These are phyloP conservation scores for Palythoa grandiflora DNA, from an alignment of 92 coral and sea anemone genomes.

Conservation along the genomic window DNA sequence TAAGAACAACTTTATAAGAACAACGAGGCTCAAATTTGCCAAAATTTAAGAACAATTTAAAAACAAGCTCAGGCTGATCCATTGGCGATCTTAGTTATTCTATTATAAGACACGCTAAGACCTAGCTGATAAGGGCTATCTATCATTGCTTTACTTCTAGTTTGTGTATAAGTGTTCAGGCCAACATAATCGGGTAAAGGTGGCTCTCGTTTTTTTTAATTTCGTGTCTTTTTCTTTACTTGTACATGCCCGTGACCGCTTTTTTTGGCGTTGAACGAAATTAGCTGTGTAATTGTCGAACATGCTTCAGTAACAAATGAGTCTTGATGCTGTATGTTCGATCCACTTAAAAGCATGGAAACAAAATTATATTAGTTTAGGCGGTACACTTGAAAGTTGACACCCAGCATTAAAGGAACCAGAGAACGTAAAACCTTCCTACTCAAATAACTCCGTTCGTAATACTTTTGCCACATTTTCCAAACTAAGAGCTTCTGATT, in stretches of 20 bases:
- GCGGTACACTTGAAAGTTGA: not conserved
- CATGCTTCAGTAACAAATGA: not conserved
- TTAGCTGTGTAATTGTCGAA: not conserved
- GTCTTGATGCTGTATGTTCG: not conserved
- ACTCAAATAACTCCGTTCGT: not conserved
- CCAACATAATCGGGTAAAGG: not conserved
- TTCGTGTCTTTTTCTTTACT: not conserved
- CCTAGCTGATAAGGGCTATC: not conserved
- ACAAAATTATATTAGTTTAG: not conserved
- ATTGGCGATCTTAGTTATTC: not conserved
- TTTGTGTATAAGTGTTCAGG: not conserved
- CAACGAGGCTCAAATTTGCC: no score
- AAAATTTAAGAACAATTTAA: no score
- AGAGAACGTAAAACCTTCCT: not conserved
- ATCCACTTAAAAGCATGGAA: not conserved
- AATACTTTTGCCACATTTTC: not conserved
- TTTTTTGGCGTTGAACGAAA: not conserved
- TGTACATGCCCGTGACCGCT: not conserved
- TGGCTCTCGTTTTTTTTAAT: not conserved
- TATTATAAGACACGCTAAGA: not conserved
- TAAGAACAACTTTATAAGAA: no score
- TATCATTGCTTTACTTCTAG: not conserved
- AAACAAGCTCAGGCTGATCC: no score
- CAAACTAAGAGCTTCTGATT: no score
- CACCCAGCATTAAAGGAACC: not conserved